Base-by-base conservation (phyloP, 2,888 invertebrate genomes). In the Trichopoda pennipes region DNA sequence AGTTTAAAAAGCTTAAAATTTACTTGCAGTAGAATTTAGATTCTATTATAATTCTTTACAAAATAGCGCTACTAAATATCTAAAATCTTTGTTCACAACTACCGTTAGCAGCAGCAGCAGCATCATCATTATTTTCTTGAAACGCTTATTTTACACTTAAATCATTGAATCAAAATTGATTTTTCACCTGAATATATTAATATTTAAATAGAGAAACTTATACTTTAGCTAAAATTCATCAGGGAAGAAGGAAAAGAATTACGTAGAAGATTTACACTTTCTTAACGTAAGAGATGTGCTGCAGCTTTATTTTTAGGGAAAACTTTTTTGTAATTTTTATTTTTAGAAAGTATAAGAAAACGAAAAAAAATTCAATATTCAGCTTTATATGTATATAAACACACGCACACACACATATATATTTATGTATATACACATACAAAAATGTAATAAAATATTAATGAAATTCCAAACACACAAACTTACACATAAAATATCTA, bases 391-490 rank as follows among this genome's bases (percentile, higher is more conserved):
- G 12, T 12, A 47, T 16, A n/a, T 61, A n/a, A 16, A 47, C 16
- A 21, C 8, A n/a, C 28, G 44, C 2, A 53, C 21, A 53, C 16
- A 51, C 16, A 17, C 63, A 78, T 56, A 80, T 69, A 70, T 80
- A 80, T n/a, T n/a, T n/a, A n/a, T n/a, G n/a, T n/a, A n/a, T n/a
- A n/a, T n/a, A 53, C 2, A 53, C 21, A 53, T 23, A 51, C 16
- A 17, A 69, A 78, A 60, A 80, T 69, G 73, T 80, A 80, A 82
- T 89, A 87, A 88, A 88, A 89, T 88, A 88, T 88, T 88, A 88
- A 88, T 88, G 89, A 89, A 88, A 88, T 88, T 89, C 89, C 89
- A 86, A 86, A 87, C 88, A 88, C 87, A 87, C 85, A 78, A 38
- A 60, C 35, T 19, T 8, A 64, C 55, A 42, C 63, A 10, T 38